Evolutionary conservation across 2,888 invertebrate genomes (phyloP).

Genomic region (Coleophora flavipennella): DNA sequence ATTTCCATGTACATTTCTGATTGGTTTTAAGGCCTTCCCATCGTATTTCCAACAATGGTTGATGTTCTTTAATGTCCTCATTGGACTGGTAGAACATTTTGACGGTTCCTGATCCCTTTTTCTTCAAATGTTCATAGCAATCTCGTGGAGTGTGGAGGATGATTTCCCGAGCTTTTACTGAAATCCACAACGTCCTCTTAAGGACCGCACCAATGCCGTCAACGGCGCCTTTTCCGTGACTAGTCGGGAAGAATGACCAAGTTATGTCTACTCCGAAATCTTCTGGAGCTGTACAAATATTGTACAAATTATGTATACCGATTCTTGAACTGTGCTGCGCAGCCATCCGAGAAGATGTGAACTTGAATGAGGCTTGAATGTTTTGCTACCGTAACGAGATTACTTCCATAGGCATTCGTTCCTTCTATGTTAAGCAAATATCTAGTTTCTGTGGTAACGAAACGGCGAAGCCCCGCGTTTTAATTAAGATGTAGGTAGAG

Average conservation of each 20-base stretch:
- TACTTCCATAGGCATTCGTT: no score
- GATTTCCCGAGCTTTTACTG: slow-evolving; percentile 16
- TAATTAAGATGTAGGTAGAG: no score
- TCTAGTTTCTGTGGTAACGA: no score
- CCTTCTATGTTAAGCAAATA: no score
- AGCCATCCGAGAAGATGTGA: slow-evolving; percentile 15
- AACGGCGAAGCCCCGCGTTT: no score
- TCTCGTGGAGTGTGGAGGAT: slow-evolving; percentile 12
- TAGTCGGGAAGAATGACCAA: slow-evolving; percentile 11
- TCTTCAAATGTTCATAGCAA: slow-evolving; percentile 7
- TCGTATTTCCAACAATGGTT: no score
- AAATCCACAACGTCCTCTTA: slow-evolving; percentile 15
- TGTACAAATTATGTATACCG: slow-evolving; percentile 11
- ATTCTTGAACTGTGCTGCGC: slow-evolving; percentile 18
- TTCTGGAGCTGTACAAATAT: slow-evolving; percentile 15
- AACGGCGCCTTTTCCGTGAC: slow-evolving; percentile 18
- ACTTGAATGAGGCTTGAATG: slow-evolving; percentile 12
- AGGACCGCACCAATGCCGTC: slow-evolving; percentile 17
- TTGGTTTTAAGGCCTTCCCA: no score
- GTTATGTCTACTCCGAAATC: slow-evolving; percentile 11
- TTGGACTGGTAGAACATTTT: no score
- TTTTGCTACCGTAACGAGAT: not conserved
- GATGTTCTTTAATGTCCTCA: no score
- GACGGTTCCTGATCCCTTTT: no score
- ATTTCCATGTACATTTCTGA: no score